Conservation (phyloP, 2,888 invertebrate genomes). For the Graphium colonna region DNA sequence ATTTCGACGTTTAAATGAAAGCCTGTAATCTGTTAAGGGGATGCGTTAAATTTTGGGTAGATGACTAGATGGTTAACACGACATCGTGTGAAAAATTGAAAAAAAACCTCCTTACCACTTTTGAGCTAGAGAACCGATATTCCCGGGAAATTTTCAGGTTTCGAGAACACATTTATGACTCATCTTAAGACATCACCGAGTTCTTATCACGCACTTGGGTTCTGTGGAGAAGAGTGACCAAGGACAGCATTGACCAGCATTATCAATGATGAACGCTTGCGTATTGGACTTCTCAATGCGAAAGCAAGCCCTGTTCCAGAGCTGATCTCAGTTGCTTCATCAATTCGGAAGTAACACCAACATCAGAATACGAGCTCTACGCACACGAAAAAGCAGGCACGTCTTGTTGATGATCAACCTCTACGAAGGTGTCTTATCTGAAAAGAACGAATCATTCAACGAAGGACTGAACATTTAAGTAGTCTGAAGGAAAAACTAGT, state of each 20-base stretch:
- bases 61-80: constrained; percentile 35
- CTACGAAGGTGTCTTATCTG: too few relatives aligned
- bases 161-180: constrained; percentile 34
- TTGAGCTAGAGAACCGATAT: constrained; percentile 38
- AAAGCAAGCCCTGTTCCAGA: constrained; percentile 21
- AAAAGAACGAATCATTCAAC: too few relatives aligned
- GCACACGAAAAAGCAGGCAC: too few relatives aligned
- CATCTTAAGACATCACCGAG: constrained; percentile 32
- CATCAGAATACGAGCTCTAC: too few relatives aligned
- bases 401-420: too few relatives aligned
- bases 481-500: too few relatives aligned
- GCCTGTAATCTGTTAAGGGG: constrained; percentile 34
- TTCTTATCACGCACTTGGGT: constrained; percentile 37
- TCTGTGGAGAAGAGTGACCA: constrained; percentile 34
- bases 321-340: constrained; percentile 33
- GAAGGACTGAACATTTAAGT: too few relatives aligned
- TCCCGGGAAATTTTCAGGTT: constrained; percentile 34
- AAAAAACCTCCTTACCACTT: constrained; percentile 22
- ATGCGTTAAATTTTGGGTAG: constrained; percentile 34
- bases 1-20: constrained; percentile 34
- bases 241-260: too few relatives aligned
- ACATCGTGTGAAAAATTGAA: constrained; percentile 33
- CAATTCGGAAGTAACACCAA: constrained; percentile 12
- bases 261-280: constrained; percentile 32
- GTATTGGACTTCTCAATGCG: constrained; percentile 34